Evolutionary conservation across 2,888 invertebrate genomes (phyloP).

Genomic region (Amphipoea lucens): DNA sequence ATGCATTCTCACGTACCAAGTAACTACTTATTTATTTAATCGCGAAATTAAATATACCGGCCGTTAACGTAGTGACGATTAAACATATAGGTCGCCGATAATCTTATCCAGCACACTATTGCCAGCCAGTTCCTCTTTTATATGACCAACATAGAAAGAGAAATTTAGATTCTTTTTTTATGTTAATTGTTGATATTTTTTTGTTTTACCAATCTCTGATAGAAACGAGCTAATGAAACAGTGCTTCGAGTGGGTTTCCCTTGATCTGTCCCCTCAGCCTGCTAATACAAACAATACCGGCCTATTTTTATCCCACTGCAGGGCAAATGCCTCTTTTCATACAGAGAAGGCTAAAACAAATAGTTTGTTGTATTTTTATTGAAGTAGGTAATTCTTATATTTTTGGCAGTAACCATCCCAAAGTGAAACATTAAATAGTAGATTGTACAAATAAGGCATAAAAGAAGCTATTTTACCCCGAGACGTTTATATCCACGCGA

Average conservation of each 20-base stretch:
- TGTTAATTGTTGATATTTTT: background rate
- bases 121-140: constrained; percentile 17
- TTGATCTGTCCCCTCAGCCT: too few species aligned
- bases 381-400: background rate
- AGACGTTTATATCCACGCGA: too few species aligned
- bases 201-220: background rate
- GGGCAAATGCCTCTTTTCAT: too few species aligned
- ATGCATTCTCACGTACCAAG: background rate
- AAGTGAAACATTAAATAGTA: background rate
- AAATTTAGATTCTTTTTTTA: background rate
- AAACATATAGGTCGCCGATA: constrained; percentile 34
- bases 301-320: too few species aligned
- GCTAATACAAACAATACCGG: too few species aligned
- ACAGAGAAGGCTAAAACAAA: too few species aligned
- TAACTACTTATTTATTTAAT: constrained; percentile 13
- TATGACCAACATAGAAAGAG: background rate
- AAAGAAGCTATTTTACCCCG: too few species aligned
- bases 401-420: background rate
- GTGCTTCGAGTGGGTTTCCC: background rate
- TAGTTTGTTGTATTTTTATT: background rate
- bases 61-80: constrained; percentile 23
- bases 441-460: too few species aligned
- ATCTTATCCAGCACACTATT: constrained; percentile 23
- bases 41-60: constrained; percentile 25
- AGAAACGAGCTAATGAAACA: too few species aligned